Percentiles rank a stretch among this genome's conserved stretches.
Evolutionary conservation across 2,113 vertebrate species (phyloP).

Genomic region (Ptilorrhoa leucosticta): DNA sequence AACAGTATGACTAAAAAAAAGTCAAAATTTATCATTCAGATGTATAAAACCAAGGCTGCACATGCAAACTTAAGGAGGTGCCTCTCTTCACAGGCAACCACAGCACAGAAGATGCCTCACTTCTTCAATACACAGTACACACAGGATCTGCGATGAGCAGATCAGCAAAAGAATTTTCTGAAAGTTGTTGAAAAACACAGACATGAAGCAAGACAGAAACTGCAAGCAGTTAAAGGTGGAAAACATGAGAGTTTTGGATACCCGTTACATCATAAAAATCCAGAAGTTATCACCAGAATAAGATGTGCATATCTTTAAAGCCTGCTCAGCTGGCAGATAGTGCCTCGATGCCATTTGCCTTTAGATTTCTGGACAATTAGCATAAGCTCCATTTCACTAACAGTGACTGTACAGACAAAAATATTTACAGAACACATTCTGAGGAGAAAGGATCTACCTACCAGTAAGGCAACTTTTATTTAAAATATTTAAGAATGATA

Average conservation of each 20-base stretch:
- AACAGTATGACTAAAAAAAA: not conserved
- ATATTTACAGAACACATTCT: not conserved
- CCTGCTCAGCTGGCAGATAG: not conserved
- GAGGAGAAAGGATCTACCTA: not conserved
- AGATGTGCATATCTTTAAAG: not conserved
- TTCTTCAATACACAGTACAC: not conserved
- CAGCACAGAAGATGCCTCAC: not conserved
- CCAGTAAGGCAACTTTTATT: not conserved
- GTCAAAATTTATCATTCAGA: not conserved
- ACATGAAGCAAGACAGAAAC: not conserved
- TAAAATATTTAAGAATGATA: not conserved
- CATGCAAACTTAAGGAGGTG: not conserved
- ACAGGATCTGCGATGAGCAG: not conserved
- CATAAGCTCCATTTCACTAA: not conserved
- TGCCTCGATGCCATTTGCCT: not conserved
- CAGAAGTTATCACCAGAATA: not conserved
- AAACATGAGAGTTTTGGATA: not conserved
- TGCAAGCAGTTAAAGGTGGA: not conserved
- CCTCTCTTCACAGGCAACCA: not conserved
- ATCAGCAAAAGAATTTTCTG: not conserved
- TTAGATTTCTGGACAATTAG: not conserved
- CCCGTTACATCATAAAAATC: not conserved
- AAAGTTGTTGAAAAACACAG: not conserved
- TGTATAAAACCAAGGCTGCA: not conserved
- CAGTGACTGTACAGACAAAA: not conserved